Evolutionary conservation across 1,140 invertebrate species (phyloP).

Genomic region (Drosophila yakuba): DNA sequence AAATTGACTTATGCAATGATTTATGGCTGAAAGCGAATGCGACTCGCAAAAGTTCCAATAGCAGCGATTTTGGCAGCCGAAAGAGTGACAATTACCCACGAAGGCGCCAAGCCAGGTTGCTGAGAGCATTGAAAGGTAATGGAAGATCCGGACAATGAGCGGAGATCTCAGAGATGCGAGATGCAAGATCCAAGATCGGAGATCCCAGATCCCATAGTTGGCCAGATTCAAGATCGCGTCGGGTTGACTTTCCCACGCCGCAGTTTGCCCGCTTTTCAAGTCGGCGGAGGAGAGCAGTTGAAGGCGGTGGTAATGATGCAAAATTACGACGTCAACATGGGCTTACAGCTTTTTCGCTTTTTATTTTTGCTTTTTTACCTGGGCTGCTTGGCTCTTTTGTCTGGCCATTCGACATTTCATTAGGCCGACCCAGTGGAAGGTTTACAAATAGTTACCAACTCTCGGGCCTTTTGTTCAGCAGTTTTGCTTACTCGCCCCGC

Average conservation of each 20-base stretch:
- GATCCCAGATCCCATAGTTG: conserved; percentile 10
- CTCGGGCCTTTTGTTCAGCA: conserved; percentile 31
- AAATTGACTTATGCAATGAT: conserved; percentile 58
- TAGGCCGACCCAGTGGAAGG: conserved; percentile 21
- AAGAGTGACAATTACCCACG: conserved; percentile 53
- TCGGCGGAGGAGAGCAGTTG: background rate
- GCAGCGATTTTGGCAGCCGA: conserved; percentile 17
- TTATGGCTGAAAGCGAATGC: conserved; percentile 33
- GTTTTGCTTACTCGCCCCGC: conserved; percentile 15
- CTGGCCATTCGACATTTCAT: conserved; percentile 50
- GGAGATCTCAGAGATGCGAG: background rate
- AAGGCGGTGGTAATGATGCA: conserved; percentile 53
- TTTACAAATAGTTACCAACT: conserved; percentile 31
- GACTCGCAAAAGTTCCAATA: conserved; percentile 34
- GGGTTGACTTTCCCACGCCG: conserved; percentile 47
- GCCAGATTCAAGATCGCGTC: conserved; percentile 26
- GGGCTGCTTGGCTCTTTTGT: conserved; percentile 14
- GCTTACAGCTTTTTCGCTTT: conserved; percentile 32
- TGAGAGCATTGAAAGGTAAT: conserved; percentile 37
- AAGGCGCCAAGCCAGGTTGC: conserved; percentile 17
- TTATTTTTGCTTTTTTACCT: background rate
- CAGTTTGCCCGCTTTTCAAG: conserved; percentile 13
- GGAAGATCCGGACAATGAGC: conserved; percentile 54
- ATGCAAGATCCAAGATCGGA: background rate
- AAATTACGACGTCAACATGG: conserved; percentile 74